Conservation (phyloP, 2,797 vertebrate species). For the Poecilia wingei region DNA sequence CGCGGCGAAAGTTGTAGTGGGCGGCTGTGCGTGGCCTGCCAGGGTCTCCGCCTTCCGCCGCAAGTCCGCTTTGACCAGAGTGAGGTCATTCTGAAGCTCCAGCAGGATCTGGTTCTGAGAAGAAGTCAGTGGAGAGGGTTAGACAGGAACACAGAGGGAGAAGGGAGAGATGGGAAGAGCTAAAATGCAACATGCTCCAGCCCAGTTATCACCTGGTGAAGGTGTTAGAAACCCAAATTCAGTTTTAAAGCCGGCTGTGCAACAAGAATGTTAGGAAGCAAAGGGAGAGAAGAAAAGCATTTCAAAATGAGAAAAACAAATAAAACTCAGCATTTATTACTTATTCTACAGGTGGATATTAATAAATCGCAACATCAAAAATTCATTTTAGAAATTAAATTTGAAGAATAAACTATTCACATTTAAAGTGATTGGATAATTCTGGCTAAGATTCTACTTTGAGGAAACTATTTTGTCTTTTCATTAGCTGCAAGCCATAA, state of each 20-base stretch:
- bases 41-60: slow-evolving; percentile 86
- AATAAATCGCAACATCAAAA: not conserved
- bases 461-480: not conserved
- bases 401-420: not conserved
- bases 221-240: slow-evolving; percentile 47
- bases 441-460: not conserved
- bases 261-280: slow-evolving; percentile 44
- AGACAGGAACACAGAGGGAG: slow-evolving; percentile 45
- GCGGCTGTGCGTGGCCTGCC: slow-evolving; percentile 44
- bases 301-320: slow-evolving; percentile 16
- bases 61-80: slow-evolving; percentile 92
- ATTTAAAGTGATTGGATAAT: not conserved
- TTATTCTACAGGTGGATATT: not conserved
- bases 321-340: not conserved
- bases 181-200: slow-evolving; percentile 41
- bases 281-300: slow-evolving; percentile 34
- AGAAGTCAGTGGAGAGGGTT: slow-evolving; percentile 69
- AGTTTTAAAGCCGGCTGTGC: slow-evolving; percentile 59
- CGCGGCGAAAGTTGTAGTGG: slow-evolving; percentile 15
- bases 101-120: slow-evolving; percentile 90
- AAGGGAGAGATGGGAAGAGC: slow-evolving; percentile 24
- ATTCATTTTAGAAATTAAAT: not conserved
- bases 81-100: slow-evolving; percentile 94
- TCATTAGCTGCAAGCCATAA: not conserved
- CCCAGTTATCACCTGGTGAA: slow-evolving; percentile 32